A percentile compares a stretch with the other conserved stretches of the same genome.
These are phyloP conservation scores for Patella vulgata DNA, from an alignment of 1,140 invertebrate species.

Conservation along the genomic window DNA sequence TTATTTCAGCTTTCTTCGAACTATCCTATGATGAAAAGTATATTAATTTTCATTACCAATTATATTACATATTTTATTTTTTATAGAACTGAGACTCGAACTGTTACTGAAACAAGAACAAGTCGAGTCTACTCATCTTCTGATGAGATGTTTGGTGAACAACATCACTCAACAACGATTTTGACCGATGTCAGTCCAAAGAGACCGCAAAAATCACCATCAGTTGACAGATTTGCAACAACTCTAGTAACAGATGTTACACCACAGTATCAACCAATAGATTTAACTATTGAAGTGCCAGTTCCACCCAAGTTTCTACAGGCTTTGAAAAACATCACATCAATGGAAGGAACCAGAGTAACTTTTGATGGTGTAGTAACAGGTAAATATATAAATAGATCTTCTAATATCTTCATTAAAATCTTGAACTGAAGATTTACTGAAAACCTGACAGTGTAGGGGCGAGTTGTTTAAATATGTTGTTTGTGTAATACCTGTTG, in stretches of 20 bases:
- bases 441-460: too few relatives aligned
- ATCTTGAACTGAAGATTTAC: too few relatives aligned
- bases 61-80: slow-evolving; percentile 19
- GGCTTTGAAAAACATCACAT: slow-evolving; percentile 62
- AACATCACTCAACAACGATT: slow-evolving; percentile 48
- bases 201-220: slow-evolving; percentile 30
- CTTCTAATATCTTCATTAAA: too few relatives aligned
- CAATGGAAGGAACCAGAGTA: slow-evolving; percentile 73
- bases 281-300: slow-evolving; percentile 61
- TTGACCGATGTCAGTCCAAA: slow-evolving; percentile 46
- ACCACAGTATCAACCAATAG: slow-evolving; percentile 59
- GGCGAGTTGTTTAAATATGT: too few relatives aligned
- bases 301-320: slow-evolving; percentile 91
- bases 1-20: too few relatives aligned
- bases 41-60: too few relatives aligned
- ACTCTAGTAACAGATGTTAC: slow-evolving; percentile 54
- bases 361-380: slow-evolving; percentile 96
- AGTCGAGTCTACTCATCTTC: slow-evolving; percentile 45
- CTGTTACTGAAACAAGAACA: slow-evolving; percentile 50
- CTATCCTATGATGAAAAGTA: too few relatives aligned
- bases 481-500: too few relatives aligned
- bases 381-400: slow-evolving; percentile 63
- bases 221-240: slow-evolving; percentile 46
- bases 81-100: slow-evolving; percentile 50
- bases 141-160: slow-evolving; percentile 39